Base-by-base conservation (phyloP, 30 jellyfish, hydroid and myxozoan species). In the Catostylus mosaicus region DNA sequence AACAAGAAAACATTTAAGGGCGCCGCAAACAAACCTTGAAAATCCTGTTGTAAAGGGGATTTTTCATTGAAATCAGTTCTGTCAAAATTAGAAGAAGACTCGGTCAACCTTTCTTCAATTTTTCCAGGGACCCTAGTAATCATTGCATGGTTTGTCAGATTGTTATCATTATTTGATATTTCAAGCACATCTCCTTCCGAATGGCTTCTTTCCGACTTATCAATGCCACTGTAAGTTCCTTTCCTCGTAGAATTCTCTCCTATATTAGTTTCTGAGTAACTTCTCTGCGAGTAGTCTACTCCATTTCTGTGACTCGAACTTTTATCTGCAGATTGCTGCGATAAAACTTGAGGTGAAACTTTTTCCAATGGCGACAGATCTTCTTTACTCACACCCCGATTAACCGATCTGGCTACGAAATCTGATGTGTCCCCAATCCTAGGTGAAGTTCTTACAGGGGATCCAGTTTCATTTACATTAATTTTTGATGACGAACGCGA, bases 401-500 rank as follows among this genome's bases (percentile, higher is more conserved):
- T 37, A 59, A 5, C 24, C n/a, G 19, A n/a, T n/a, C 19, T 20
- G 38, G 1, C 26, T 1, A 5, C 19, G 11, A 37, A 12, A 3
- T 23, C 71, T 3, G 2, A 3, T 18, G 40, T 18, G 12, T 27
- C 38, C 2, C 2, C 24, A 18, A 59, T 27, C 7, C 71, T 59
- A 2, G 71, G 71, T 1, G 71, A 59, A 1, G 36, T 22, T 18
- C 38, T 20, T 3, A 35, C 11, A 9, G 62, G 26, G 29, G 22
- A 30, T 24, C 46, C 36, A 32, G 75, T 6, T n/a, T 67, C 84
- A 19, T 33, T 32, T 26, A 50, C 19, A 11, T 35, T 32, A 29
- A 24, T 61, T 4, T 31, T 47, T 0, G 75, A 69, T n/a, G 86
- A 52, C 20, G 66, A 20, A 10, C 66, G 77, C 32, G 92, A 56